phyloP scores from a whole-genome alignment of 2,888 invertebrate genomes.

The Biston stratarius region DNA sequence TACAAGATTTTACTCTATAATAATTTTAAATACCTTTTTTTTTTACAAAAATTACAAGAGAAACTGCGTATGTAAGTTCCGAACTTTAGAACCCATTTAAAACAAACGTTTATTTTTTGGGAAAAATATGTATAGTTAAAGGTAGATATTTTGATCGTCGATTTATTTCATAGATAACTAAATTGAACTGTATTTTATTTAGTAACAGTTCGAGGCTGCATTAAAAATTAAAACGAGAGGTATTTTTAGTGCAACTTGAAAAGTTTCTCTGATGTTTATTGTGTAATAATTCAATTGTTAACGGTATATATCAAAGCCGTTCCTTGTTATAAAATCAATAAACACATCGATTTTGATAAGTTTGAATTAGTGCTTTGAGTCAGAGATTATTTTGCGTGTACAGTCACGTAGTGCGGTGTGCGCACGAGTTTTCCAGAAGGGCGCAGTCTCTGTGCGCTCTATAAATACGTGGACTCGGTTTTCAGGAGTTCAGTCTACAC shows the following conservation, averaged over 20 bases:
- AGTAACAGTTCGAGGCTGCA: too few relatives aligned
- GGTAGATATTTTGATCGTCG: too few relatives aligned
- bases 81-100: too few relatives aligned
- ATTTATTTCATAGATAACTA: too few relatives aligned
- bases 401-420: constrained; percentile 52
- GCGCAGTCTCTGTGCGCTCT: constrained; percentile 73
- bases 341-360: constrained; percentile 39
- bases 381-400: constrained; percentile 40
- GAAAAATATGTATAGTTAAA: too few relatives aligned
- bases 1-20: too few relatives aligned
- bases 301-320: constrained; percentile 22
- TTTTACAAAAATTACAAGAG: too few relatives aligned
- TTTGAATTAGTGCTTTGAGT: constrained; percentile 38
- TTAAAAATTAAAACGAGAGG: not conserved
- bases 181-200: too few relatives aligned
- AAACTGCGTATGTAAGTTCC: too few relatives aligned
- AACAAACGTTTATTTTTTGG: too few relatives aligned
- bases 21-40: too few relatives aligned
- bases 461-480: constrained; percentile 80
- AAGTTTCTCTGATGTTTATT: constrained; percentile 6
- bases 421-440: constrained; percentile 81
- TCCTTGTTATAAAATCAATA: constrained; percentile 26
- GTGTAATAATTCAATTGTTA: constrained; percentile 17
- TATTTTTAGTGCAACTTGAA: not conserved
- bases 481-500: constrained; percentile 83